Conservation (phyloP, 2,797 vertebrate genomes). For the Urophycis tenuis region DNA sequence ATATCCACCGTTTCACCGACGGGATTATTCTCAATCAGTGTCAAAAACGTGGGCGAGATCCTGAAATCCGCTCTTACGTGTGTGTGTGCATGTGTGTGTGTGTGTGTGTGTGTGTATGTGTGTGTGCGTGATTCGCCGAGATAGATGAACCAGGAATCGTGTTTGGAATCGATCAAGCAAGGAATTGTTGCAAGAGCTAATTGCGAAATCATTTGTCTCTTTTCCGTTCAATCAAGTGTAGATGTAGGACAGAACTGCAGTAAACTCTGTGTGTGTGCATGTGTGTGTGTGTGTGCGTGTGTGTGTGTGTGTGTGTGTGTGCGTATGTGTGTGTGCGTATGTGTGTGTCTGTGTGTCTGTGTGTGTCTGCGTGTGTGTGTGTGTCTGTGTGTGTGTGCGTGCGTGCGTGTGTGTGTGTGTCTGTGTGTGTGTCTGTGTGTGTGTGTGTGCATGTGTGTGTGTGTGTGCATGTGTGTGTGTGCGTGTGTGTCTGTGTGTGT, state of each 20-base stretch:
- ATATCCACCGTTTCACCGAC: too few species aligned
- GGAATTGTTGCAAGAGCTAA: not conserved
- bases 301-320: not conserved
- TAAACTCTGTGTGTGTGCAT: not conserved
- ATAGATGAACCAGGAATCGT: not conserved
- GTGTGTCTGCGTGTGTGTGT: too few species aligned
- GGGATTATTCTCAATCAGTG: not conserved
- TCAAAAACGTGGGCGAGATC: not conserved
- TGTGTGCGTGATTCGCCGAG: not conserved
- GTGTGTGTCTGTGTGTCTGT: too few species aligned
- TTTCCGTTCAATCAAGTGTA: not conserved
- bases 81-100: too few species aligned
- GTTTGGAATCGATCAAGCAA: not conserved
- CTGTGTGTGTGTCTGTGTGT: not conserved
- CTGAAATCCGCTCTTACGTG: not conserved
- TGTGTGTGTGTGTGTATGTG: too few species aligned
- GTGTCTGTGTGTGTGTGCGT: not conserved
- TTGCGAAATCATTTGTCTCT: not conserved
- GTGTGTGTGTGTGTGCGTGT: not conserved
- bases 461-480: not conserved
- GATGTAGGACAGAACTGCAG: not conserved
- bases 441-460: not conserved
- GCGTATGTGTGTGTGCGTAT: not conserved
- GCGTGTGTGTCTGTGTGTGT: not conserved
- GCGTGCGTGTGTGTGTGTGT: not conserved